Base-by-base conservation (phyloP, 2,888 invertebrate genomes). In the Volucella zonaria region DNA sequence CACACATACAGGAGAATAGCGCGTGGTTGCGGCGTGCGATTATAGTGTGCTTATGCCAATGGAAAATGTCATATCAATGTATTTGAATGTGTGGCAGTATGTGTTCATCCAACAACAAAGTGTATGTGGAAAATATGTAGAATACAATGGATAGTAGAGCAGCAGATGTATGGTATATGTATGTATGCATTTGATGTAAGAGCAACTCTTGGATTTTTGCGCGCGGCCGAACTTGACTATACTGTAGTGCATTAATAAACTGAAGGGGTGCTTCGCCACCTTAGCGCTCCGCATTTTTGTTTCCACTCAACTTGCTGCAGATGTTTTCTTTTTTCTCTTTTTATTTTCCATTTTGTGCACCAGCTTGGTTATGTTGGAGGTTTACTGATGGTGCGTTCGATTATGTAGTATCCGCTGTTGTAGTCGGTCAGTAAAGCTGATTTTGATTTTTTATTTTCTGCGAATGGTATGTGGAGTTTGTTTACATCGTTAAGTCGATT, bases 21-120 rank as follows among this genome's bases (percentile, higher is more conserved):
- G 81, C 85, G 85, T 83, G 80, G 80, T 76, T 79, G 70, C 62
- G 78, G 68, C 70, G 43, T 68, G 56, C 56, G 18, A 62, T 47
- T 80, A 31, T 61, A 10, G 58, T 58, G 64, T 38, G 71, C 49
- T 42, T 64, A 52, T 58, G 18, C 62, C 15, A 31, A 78, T 52
- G 49, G 12, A 51, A 82, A 64, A 47, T 74, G n/a, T 76, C 56
- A n/a, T 70, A 23, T 45, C 6, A 51, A 56, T 59, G 71, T 76
- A 38, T 52, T 54, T 68, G 45, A 31, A 11, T 73, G 52, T 52
- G 15, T 1, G 18, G n/a, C 14, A 31, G 68, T 59, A 64, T 54
- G 75, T 80, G 58, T 23, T 61, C 52, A 31, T 15, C 52, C 59
- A 79, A 79, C 70, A 75, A 83, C 70, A 76, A 81, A 61, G 31